Base-by-base conservation (phyloP, 2,113 vertebrate genomes). In the Saimiri boliviensis region DNA sequence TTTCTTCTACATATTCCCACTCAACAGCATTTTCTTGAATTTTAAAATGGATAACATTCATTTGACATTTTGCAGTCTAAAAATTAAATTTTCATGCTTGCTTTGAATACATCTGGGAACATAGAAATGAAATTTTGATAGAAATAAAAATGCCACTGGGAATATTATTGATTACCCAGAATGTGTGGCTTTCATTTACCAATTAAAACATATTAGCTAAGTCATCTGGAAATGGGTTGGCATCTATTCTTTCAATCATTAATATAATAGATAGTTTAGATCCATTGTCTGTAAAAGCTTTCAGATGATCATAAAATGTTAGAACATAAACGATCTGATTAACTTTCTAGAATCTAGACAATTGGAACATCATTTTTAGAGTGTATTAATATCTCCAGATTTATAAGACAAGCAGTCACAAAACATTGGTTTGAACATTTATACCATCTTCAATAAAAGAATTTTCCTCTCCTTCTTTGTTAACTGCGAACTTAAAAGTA, bases 71-170 rank as follows among this genome's bases (percentile, higher is more conserved):
- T 87, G 9, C 49, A 54, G 37, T 86, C 70, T 80, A 91, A 96
- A 93, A 93, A 80, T 95, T 95, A 81, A 86, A 91, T 76, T 91
- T 97, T 94, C 63, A 88, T 94, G 60, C 74, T 97, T 96, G 30
- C 70, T 95, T 96, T 95, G 49, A 96, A 86, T 97, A 27, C 32
- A 92, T 60, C 73, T 94, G 60, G 86, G 86, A 97, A 89, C 23
- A 13, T 93, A 84, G 74, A 94, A 85, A 91, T 91, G 73, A 97
- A 98, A 95, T 93, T 97, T 97, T 93, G 86, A 54, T 92, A 97
- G 83, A 93, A 96, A 93, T 97, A 97, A 96, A 97, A 92, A 92
- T 93, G 37, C 47, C 37, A 94, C 63, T 90, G 23, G 54, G 71
- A 93, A 82, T 93, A 95, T 86, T 93, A 97, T 93, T 94, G 93